These are phyloP conservation scores for Varanus salvator DNA, from an alignment of 2,113 vertebrate genomes.

Conservation along the genomic window DNA sequence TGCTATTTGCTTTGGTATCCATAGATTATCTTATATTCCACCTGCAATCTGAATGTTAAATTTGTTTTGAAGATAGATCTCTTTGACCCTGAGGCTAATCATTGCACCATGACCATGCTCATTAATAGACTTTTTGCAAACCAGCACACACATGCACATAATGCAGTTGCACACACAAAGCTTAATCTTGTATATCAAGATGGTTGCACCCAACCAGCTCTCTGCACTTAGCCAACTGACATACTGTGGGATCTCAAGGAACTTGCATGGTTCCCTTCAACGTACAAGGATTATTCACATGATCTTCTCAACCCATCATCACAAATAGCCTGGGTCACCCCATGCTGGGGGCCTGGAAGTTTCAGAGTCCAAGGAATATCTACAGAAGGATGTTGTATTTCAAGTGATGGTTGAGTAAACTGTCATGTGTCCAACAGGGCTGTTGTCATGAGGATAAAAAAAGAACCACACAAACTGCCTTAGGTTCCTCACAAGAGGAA, in stretches of 20 bases:
- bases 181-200: not conserved
- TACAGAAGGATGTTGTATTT: not conserved
- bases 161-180: no score
- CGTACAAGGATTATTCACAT: not conserved
- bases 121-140: not conserved
- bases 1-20: not conserved
- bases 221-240: not conserved
- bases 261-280: not conserved
- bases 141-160: not conserved
- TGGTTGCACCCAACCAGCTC: not conserved
- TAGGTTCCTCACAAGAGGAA: no score
- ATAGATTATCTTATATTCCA: not conserved
- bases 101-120: not conserved
- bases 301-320: not conserved
- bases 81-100: not conserved
- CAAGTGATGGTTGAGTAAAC: not conserved
- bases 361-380: no score
- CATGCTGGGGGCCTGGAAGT: not conserved
- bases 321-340: not conserved
- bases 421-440: not conserved
- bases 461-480: no score
- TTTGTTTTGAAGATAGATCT: not conserved
- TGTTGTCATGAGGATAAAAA: no score
- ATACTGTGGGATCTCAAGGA: not conserved
- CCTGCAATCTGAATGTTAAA: not conserved